A percentile compares a stretch with the other conserved stretches of the same genome.
These are phyloP conservation scores for Sialis lutaria DNA, from an alignment of 2,888 invertebrate genomes.

Conservation along the genomic window DNA sequence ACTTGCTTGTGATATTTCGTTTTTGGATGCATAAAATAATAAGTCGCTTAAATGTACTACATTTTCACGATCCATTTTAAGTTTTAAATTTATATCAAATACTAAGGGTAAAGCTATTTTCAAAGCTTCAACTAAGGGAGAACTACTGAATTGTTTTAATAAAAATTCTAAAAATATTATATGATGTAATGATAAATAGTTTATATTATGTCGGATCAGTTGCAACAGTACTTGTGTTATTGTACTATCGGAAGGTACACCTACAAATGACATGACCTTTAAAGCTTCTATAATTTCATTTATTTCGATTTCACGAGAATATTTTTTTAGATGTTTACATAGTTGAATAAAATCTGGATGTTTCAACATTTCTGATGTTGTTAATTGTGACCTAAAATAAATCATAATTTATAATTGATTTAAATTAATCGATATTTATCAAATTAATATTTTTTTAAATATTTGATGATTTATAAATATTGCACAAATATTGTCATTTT, in stretches of 20 bases:
- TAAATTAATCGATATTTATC: conserved; percentile 9
- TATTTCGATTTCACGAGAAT: conserved; percentile 31
- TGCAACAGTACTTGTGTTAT: conserved; percentile 46
- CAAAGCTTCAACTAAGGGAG: conserved; percentile 43
- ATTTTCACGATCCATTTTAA: conserved; percentile 37
- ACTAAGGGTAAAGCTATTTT: conserved; percentile 45
- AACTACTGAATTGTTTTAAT: conserved; percentile 28
- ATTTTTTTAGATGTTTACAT: conserved; percentile 35
- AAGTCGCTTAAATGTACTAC: conserved; percentile 31
- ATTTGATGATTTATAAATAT: too few relatives aligned
- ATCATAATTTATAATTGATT: conserved; percentile 7
- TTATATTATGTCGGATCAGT: conserved; percentile 39
- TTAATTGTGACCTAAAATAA: conserved; percentile 20
- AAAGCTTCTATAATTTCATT: conserved; percentile 38
- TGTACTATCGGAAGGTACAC: conserved; percentile 35
- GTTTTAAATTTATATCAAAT: conserved; percentile 41
- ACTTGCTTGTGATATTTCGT: conserved; percentile 30
- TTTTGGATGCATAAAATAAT: conserved; percentile 32
- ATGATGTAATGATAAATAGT: conserved; percentile 37
- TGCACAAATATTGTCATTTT: background rate
- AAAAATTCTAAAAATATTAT: conserved; percentile 44
- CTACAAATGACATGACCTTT: conserved; percentile 37
- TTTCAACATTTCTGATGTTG: conserved; percentile 28
- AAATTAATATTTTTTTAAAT: background rate
- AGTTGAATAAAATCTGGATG: conserved; percentile 37